Base-by-base conservation (phyloP, 1,140 invertebrate species). In the Rhizoglyphus robini region DNA sequence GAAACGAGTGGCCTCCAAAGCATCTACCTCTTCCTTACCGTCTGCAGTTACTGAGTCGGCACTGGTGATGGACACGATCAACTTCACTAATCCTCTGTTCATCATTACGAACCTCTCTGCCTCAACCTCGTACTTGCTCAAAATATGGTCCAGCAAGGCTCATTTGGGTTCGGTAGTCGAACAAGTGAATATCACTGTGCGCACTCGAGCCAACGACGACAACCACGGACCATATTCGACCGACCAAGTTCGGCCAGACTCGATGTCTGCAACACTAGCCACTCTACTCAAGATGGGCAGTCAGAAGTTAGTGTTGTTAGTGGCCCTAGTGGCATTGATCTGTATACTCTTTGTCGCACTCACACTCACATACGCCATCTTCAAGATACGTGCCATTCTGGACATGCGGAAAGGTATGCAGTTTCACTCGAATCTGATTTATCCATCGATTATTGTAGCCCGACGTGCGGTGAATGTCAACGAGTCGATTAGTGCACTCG, bases 391-490 rank as follows among this genome's bases (percentile, higher is more conserved):
- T 20, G 51, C 51, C 51, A 54, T 54, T 8, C 31, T 54, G 5
- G 51, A 54, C 23, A 23, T 54, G 8, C 51, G 51, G 8, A 54
- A 54, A 54, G 51, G 51, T 54, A 54, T 46, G 41, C 23, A 15
- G 15, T 46, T 46, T 46, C 23, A 32, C 8, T 32, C 31, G 8
- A 25, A 8, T 54, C 51, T 54, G 8, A 11, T 25, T 54, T 25
- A 11, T 25, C 51, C 51, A 54, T 54, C 8, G 8, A 54, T 25
- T 32, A 15, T 8, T 32, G 27, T 27, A 60, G 58, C 3, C 15
- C 2, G 58, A 60, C 58, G 58, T 60, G 58, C 15, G 11, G 58
- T 60, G 58, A 60, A 60, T 60, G 58, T 29, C 15, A 60, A 60
- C 30, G 15, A 60, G 25, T 15, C 58, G 30, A 60, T 60, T 60